Percentiles rank a stretch among this genome's conserved stretches.
phyloP scores from a whole-genome alignment of 2,113 vertebrate species.

The Melanerpes formicivorus region DNA sequence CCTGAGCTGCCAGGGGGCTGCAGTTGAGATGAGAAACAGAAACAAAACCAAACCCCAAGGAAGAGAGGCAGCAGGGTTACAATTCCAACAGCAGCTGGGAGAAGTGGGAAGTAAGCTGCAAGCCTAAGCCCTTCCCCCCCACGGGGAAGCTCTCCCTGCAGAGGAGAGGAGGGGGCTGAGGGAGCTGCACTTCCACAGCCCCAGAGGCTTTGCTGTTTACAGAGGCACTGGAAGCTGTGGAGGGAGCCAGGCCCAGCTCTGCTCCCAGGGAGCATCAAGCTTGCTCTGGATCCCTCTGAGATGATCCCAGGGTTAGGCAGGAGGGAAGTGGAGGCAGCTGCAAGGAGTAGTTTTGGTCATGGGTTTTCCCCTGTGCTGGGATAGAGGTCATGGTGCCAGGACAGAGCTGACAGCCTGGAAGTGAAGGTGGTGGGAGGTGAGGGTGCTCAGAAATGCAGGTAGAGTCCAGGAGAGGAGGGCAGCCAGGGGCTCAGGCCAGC shows the following conservation, averaged over 20 bases:
- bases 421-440: slow-evolving; percentile 29
- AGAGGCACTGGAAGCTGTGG: slow-evolving; percentile 68
- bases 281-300: slow-evolving; percentile 58
- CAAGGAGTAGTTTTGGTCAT: slow-evolving; percentile 78
- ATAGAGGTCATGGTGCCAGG: neutral
- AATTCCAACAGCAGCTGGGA: slow-evolving; percentile 21
- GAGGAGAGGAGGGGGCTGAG: neutral
- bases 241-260: slow-evolving; percentile 43
- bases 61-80: slow-evolving; percentile 40
- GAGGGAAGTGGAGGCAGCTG: slow-evolving; percentile 37
- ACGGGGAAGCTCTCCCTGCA: neutral
- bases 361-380: slow-evolving; percentile 41
- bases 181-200: neutral
- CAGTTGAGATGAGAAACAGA: neutral
- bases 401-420: slow-evolving; percentile 64
- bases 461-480: slow-evolving; percentile 31
- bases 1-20: neutral
- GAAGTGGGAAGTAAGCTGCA: neutral
- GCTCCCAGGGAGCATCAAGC: neutral
- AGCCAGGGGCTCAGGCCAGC: slow-evolving; percentile 79
- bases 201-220: slow-evolving; percentile 50
- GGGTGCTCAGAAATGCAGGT: slow-evolving; percentile 62
- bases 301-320: neutral
- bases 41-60: neutral
- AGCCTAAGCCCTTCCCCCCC: neutral